These are phyloP conservation scores for Lypha dubia DNA, from an alignment of 2,888 invertebrate genomes.

Conservation along the genomic window DNA sequence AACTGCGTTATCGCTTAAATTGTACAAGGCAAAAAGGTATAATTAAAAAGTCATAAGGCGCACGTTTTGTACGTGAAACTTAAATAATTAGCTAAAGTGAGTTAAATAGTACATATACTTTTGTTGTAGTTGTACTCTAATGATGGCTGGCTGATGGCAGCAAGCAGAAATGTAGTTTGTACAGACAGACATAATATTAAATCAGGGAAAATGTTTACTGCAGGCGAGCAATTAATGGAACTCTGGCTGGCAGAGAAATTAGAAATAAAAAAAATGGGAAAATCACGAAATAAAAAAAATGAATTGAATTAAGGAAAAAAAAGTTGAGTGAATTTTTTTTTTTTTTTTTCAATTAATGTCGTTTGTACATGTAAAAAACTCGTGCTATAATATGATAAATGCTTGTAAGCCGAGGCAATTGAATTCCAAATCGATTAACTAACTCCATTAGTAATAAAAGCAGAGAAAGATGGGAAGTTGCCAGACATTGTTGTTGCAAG, in stretches of 20 bases:
- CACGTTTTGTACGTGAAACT: constrained; percentile 73
- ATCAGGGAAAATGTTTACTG: constrained; percentile 29
- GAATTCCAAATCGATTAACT: not conserved
- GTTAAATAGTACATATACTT: constrained; percentile 56
- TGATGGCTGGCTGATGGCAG: constrained; percentile 19
- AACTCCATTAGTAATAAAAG: too few species aligned
- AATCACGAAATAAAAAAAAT: constrained; percentile 8
- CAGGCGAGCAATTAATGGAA: not conserved
- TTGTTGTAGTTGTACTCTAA: constrained; percentile 40
- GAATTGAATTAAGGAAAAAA: constrained; percentile 8
- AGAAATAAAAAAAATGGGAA: not conserved
- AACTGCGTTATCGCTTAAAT: constrained; percentile 66
- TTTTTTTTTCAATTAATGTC: not conserved
- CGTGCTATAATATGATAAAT: not conserved
- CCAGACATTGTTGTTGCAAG: too few species aligned
- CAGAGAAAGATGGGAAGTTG: too few species aligned
- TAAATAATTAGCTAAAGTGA: constrained; percentile 72
- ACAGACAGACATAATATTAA: constrained; percentile 23
- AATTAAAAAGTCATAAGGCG: constrained; percentile 73
- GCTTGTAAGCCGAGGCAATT: not conserved
- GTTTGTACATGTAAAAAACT: not conserved
- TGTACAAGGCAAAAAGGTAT: constrained; percentile 59
- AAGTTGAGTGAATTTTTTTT: not conserved
- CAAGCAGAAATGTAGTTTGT: not conserved
- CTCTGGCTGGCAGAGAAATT: not conserved